Evolutionary conservation across 2,888 invertebrate species (phyloP), one percentile per base, ranked within the genome.

Genomic region (Yponomeuta sedellus): DNA sequence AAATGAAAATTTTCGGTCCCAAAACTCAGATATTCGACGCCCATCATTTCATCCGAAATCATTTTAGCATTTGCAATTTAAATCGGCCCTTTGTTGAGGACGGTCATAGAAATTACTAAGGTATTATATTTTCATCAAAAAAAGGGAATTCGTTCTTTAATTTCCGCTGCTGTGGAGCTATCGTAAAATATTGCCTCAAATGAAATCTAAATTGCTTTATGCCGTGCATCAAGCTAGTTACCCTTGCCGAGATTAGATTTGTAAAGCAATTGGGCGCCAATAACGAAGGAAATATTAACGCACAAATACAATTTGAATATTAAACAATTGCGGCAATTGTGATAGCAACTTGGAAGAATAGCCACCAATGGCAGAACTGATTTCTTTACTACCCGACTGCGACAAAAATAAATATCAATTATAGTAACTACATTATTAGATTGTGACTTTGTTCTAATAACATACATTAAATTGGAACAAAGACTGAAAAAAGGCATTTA

Each of bases 171-270:
- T 74, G 73, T 71, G 71, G 78, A 79, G 66, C 56, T 64, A 11
- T 16, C 77, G 75, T 78, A 72, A 70, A 74, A 72, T 78, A 79
- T 78, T 72, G 73, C 69, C 63, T 73, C 69, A 71, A 80, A 80
- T 79, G 78, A 77, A 76, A 75, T 81, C 80, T 78, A 78, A 83
- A 85, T 83, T 80, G 76, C 77, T 74, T 80, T 83, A 82, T 83
- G 79, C 77, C 81, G 80, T 81, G 81, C 72, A 73, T 77, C 74
- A 75, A 74, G 71, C 71, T 80, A 80, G 78, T 79, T 77, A 75
- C 66, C 68, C 69, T 75, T 76, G 82, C 81, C 80, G 70, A 75
- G 77, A 80, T 79, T 66, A 65, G 69, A 66, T 64, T 16, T 16
- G 16, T 52, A 16, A 52, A 12, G 2, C 44, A 52, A 16, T 52